These are phyloP conservation scores for Maylandia zebra DNA, from an alignment of 2,113 vertebrate species.

Conservation along the genomic window DNA sequence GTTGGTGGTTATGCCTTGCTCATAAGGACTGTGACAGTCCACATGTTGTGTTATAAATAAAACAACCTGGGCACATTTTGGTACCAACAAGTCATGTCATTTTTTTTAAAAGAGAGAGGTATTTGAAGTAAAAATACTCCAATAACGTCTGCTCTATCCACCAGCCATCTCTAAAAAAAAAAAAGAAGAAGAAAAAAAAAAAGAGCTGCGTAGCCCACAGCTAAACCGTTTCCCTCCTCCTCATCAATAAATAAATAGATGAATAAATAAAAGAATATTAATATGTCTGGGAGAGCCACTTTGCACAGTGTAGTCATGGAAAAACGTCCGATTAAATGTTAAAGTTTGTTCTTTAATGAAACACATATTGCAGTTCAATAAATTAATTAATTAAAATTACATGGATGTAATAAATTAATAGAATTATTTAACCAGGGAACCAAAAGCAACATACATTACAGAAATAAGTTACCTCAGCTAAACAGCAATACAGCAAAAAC, in stretches of 20 bases:
- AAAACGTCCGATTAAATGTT: conserved; percentile 81
- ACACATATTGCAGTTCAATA: conserved; percentile 90
- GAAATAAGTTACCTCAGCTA: conserved; percentile 82
- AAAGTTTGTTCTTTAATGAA: conserved; percentile 91
- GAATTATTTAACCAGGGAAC: conserved; percentile 77
- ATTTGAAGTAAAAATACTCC: not conserved
- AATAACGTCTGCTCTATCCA: not conserved
- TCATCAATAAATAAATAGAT: conserved; percentile 66
- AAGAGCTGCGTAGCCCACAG: conserved; percentile 38
- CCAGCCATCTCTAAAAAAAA: not conserved
- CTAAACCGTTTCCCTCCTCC: conserved; percentile 58
- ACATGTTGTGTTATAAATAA: not conserved
- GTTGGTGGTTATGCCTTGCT: conserved; percentile 3
- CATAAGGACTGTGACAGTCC: not conserved
- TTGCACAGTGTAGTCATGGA: conserved; percentile 57
- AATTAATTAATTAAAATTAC: conserved; percentile 89
- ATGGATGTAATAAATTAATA: conserved; percentile 86
- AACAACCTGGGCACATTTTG: not conserved
- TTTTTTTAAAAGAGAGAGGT: not conserved
- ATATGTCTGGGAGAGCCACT: conserved; percentile 37
- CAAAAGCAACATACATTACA: conserved; percentile 87
- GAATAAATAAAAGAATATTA: conserved; percentile 60
- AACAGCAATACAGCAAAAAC: conserved; percentile 90
- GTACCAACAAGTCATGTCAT: not conserved
- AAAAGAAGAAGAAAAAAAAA: not conserved